A percentile compares a stretch with the other conserved stretches of the same genome.
These are phyloP conservation scores for Muntiacus muntjak DNA, from an alignment of 2,113 vertebrate genomes.

Conservation along the genomic window DNA sequence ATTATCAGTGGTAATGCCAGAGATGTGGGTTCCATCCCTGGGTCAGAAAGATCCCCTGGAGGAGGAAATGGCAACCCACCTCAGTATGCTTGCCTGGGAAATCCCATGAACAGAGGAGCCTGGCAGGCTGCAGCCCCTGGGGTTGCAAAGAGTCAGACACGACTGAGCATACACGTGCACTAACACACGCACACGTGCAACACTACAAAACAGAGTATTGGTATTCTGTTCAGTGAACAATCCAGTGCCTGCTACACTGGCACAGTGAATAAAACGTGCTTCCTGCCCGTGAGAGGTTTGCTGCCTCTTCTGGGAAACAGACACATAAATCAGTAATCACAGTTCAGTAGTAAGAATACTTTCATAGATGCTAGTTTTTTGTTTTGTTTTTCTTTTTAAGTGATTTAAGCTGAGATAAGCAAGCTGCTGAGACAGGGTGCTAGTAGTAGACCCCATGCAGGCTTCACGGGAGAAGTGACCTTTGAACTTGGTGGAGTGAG, in stretches of 20 bases:
- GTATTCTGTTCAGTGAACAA: not conserved
- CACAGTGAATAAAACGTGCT: not conserved
- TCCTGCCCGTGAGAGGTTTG: not conserved
- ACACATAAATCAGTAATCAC: not conserved
- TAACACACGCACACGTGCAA: not conserved
- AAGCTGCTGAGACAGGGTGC: not conserved
- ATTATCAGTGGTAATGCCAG: not conserved
- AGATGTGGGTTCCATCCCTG: not conserved
- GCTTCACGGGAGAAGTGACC: not conserved
- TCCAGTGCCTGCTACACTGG: not conserved
- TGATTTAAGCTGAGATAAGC: not conserved
- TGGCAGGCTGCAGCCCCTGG: not conserved
- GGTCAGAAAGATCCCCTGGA: not conserved
- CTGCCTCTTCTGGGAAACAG: not conserved
- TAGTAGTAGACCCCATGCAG: not conserved
- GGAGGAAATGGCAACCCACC: not conserved
- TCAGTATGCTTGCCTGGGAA: not conserved
- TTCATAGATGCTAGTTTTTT: not conserved
- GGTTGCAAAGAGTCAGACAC: not conserved
- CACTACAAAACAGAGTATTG: not conserved
- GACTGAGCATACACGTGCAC: not conserved
- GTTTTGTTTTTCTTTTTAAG: too few species aligned
- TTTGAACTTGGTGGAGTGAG: not conserved
- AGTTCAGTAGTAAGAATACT: not conserved
- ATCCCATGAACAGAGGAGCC: not conserved